phyloP scores from a whole-genome alignment of 2,113 vertebrate species.

The Tonatia bakeri region DNA sequence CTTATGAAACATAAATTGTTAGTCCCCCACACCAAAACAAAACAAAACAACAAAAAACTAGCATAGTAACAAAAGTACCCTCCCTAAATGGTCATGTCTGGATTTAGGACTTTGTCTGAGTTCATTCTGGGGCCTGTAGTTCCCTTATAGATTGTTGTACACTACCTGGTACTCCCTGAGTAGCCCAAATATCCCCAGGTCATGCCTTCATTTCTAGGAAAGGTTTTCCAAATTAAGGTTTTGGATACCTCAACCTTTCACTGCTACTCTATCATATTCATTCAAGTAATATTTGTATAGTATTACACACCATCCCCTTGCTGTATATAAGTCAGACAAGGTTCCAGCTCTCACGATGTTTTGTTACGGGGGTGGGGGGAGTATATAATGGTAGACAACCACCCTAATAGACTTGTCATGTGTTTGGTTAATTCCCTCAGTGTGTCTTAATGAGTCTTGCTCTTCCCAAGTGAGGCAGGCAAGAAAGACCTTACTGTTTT shows the following conservation, averaged over 20 bases:
- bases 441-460: background rate
- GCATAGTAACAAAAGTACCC: background rate
- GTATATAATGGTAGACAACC: background rate
- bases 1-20: conserved; percentile 5
- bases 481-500: background rate
- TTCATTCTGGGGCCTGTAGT: background rate
- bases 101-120: background rate
- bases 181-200: background rate
- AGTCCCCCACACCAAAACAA: background rate
- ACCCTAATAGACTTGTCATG: background rate
- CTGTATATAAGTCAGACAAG: background rate
- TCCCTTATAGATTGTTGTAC: background rate
- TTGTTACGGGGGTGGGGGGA: background rate
- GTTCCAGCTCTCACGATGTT: background rate
- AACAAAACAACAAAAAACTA: background rate
- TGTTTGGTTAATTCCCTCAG: background rate
- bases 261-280: background rate
- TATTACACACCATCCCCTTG: background rate
- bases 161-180: background rate
- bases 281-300: background rate
- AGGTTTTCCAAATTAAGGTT: conserved; percentile 3
- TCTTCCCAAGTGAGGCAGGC: background rate
- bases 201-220: background rate
- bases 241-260: background rate
- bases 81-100: background rate